These are phyloP conservation scores for Gallinago stenura DNA, from an alignment of 2,797 vertebrate species.

Conservation along the genomic window DNA sequence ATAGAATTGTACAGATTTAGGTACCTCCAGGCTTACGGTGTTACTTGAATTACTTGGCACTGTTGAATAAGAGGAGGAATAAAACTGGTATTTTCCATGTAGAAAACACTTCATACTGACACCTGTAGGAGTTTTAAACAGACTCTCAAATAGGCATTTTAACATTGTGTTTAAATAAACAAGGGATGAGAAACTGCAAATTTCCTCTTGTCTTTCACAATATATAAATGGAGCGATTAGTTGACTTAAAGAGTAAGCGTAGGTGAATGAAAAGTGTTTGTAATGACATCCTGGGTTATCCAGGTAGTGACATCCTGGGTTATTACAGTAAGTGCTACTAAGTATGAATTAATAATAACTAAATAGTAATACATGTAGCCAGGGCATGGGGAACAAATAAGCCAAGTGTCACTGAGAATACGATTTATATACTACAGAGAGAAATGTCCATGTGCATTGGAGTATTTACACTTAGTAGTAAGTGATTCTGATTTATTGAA, in stretches of 20 bases:
- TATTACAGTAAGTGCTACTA: not conserved
- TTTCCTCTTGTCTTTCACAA: not conserved
- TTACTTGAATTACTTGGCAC: not conserved
- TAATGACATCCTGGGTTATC: not conserved
- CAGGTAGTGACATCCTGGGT: not conserved
- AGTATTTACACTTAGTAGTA: not conserved
- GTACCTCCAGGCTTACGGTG: not conserved
- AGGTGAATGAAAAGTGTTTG: not conserved
- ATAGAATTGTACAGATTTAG: not conserved
- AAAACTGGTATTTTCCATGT: not conserved
- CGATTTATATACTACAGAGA: not conserved
- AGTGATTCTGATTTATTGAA: not conserved
- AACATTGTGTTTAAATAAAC: not conserved
- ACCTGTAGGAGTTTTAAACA: not conserved
- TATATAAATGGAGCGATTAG: not conserved
- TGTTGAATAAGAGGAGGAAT: not conserved
- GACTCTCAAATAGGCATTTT: not conserved
- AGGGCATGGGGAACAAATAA: not conserved
- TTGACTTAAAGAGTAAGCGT: not conserved
- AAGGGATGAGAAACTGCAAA: not conserved
- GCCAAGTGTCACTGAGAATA: not conserved
- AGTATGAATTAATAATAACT: not conserved
- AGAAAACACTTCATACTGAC: not conserved
- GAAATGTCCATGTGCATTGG: not conserved
- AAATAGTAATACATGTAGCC: not conserved